Base-by-base conservation (phyloP, 2,113 vertebrate genomes). In the Misgurnus anguillicaudatus region DNA sequence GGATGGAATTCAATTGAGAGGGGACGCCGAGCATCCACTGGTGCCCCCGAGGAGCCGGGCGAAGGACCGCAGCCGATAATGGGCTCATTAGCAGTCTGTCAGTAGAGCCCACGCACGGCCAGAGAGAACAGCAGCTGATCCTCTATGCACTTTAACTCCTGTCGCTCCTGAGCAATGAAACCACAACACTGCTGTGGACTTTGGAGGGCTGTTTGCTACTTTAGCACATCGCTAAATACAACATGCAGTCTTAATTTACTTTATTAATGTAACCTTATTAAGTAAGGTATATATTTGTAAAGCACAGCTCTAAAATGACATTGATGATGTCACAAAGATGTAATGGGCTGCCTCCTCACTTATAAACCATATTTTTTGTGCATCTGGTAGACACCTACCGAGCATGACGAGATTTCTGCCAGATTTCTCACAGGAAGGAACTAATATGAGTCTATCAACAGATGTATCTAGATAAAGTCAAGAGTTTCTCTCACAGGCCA, bases 41-140 rank as follows among this genome's bases (percentile, higher is more conserved):
- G 83, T 87, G 88, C 87, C 90, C 90, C 88, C 53, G 75, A 85
- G 88, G 89, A 93, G 85, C 89, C 83, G 85, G 67, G 79, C 74
- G 86, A 86, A 87, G 84, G 87, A 89, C 87, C 81, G 83, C 83
- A 91, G 89, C 89, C 82, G 90, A 91, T 94, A 92, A 92, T 92
- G 89, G 90, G 87, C 91, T 93, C 91, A 93, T 94, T 93, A 94
- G 90, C 91, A 90, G 89, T 89, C 90, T 92, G 91, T 93, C 92
- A 93, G 91, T 88, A 89, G 90, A 86, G 90, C 89, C 90, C 82
- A 90, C 84, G 80, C 86, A 86, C 83, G 82, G 74, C 51, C 84
- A 83, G 84, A 77, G 80, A 82, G 81, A 84, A 80, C 81, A 74
- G 83, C 89, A 88, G 89, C 89, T 88, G 84, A 84, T 84, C 79